These are phyloP conservation scores for Xanthorhoe spadicearia DNA, from an alignment of 2,888 invertebrate genomes.

Conservation along the genomic window DNA sequence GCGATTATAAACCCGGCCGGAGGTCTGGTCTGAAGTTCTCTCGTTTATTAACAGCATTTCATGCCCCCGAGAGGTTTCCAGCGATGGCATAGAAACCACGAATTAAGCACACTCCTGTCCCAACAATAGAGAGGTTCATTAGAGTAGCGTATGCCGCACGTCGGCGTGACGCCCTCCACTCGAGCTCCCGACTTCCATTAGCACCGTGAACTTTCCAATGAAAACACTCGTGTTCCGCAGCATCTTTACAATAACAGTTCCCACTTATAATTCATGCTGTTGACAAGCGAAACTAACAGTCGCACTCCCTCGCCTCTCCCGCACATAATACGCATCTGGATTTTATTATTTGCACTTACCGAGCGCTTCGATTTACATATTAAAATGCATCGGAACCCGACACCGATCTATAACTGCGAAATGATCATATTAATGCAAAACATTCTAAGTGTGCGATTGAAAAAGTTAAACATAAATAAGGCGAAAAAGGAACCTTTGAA, in stretches of 20 bases:
- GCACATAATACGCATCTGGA: conserved; percentile 64
- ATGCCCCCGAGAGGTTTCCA: conserved; percentile 59
- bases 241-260: conserved; percentile 75
- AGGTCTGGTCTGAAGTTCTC: conserved; percentile 48
- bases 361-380: conserved; percentile 38
- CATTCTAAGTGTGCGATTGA: conserved; percentile 26
- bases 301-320: conserved; percentile 56
- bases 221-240: conserved; percentile 74
- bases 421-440: conserved; percentile 39
- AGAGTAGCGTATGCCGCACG: conserved; percentile 77
- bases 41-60: conserved; percentile 62
- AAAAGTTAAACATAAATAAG: conserved; percentile 46
- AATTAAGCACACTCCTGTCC: conserved; percentile 75
- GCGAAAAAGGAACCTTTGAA: conserved; percentile 62
- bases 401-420: conserved; percentile 32
- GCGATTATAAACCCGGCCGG: too few relatives aligned
- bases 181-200: conserved; percentile 62
- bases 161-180: conserved; percentile 74
- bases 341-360: conserved; percentile 65
- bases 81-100: conserved; percentile 63
- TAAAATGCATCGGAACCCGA: conserved; percentile 40
- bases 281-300: conserved; percentile 76
- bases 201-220: conserved; percentile 71
- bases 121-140: conserved; percentile 81
- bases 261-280: conserved; percentile 78